phyloP scores from a whole-genome alignment of 2,888 invertebrate species.

The Zeuzera pyrina region DNA sequence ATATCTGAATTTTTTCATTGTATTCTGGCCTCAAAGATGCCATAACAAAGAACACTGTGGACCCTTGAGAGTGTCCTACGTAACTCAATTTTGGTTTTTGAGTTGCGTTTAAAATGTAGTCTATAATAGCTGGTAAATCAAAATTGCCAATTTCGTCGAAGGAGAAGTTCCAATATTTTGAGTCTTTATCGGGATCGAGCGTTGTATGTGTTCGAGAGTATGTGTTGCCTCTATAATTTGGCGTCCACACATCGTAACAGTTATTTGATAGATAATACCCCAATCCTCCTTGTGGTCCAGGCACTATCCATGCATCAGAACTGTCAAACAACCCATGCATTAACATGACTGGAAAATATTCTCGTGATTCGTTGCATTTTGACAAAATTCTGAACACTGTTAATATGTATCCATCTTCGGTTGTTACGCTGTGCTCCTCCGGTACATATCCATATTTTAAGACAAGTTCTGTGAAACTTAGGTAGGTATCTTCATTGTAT shows the following conservation, averaged over 20 bases:
- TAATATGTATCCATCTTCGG: slow-evolving; percentile 47
- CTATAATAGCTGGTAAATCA: slow-evolving; percentile 75
- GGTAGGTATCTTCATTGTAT: slow-evolving; percentile 46
- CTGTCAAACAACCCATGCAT: slow-evolving; percentile 6
- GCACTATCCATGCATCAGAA: slow-evolving; percentile 2
- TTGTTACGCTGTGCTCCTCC: slow-evolving; percentile 35
- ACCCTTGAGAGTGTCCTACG: slow-evolving; percentile 81
- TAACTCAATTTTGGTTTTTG: slow-evolving; percentile 67
- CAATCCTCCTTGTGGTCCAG: slow-evolving; percentile 1
- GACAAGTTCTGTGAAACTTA: slow-evolving; percentile 45
- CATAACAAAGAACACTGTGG: slow-evolving; percentile 74
- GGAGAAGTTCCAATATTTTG: slow-evolving; percentile 72
- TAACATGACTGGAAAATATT: slow-evolving; percentile 3
- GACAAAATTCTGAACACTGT: slow-evolving; percentile 37
- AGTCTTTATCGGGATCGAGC: slow-evolving; percentile 24
- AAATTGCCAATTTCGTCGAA: slow-evolving; percentile 81
- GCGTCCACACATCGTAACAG: slow-evolving; percentile 12
- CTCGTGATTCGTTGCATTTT: slow-evolving; percentile 24
- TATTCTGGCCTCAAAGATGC: slow-evolving; percentile 67
- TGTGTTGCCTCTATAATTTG: slow-evolving; percentile 7
- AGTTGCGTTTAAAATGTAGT: slow-evolving; percentile 1
- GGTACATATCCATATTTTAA: slow-evolving; percentile 35
- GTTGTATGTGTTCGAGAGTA: slow-evolving; percentile 62
- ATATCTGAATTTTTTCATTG: slow-evolving; percentile 67
- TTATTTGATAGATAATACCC: slow-evolving; percentile 6